Conservation (phyloP, 2,888 invertebrate genomes). For the Ditylenchus weischeri region DNA sequence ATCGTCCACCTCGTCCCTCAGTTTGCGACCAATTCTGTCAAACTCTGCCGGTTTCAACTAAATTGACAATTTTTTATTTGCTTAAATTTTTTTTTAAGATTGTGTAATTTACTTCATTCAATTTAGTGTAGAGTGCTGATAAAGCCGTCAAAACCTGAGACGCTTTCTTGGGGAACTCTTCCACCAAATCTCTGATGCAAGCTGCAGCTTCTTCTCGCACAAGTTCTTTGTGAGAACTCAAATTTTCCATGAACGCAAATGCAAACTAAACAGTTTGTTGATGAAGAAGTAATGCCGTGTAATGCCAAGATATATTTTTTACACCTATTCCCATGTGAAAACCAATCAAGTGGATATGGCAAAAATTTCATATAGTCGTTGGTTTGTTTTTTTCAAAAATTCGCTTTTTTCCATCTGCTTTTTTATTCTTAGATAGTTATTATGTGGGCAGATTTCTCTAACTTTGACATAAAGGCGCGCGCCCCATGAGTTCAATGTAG, state of each 20-base stretch:
- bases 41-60: constrained; percentile 63
- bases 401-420: too few species aligned
- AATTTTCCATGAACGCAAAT: constrained; percentile 20
- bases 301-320: too few species aligned
- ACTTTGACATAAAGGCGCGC: too few species aligned
- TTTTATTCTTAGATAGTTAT: too few species aligned
- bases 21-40: constrained; percentile 85
- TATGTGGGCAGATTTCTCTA: too few species aligned
- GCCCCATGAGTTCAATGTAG: too few species aligned
- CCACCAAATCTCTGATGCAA: constrained; percentile 68
- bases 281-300: too few species aligned
- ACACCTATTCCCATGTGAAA: too few species aligned
- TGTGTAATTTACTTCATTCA: constrained; percentile 12
- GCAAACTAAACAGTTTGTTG: constrained; percentile 11
- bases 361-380: too few species aligned
- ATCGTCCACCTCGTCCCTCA: constrained; percentile 76
- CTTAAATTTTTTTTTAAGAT: neutral
- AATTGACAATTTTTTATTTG: constrained; percentile 12
- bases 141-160: constrained; percentile 31
- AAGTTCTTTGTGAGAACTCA: constrained; percentile 28
- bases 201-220: constrained; percentile 79
- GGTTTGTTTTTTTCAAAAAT: too few species aligned
- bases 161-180: constrained; percentile 37
- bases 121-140: constrained; percentile 26
- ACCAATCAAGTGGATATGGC: too few species aligned